Conservation (phyloP, 2,888 invertebrate species). For the Tipula helvola region DNA sequence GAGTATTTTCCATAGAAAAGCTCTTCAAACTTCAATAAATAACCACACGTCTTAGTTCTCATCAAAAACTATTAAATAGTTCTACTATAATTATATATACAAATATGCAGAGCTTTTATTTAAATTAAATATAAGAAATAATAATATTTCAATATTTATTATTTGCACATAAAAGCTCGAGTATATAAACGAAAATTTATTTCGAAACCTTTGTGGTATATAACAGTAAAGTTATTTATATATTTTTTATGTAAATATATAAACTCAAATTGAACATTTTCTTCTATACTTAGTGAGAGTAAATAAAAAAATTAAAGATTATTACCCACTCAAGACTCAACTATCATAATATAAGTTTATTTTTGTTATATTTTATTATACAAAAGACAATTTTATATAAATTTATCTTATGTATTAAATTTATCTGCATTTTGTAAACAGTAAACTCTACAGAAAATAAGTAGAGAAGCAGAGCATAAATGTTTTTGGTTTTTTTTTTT, state of each 20-base stretch:
- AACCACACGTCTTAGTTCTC: no score
- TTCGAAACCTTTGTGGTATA: no score
- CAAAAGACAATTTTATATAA: neutral
- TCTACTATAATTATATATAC: no score
- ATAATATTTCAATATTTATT: no score
- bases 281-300: neutral
- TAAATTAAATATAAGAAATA: no score
- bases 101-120: no score
- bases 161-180: no score
- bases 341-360: neutral
- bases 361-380: neutral
- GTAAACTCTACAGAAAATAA: neutral
- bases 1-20: no score
- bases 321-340: neutral
- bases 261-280: neutral
- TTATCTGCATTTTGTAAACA: neutral
- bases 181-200: no score
- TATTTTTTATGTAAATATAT: neutral
- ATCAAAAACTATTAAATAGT: no score
- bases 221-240: no score
- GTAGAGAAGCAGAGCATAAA: neutral
- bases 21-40: no score
- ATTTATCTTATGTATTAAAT: neutral
- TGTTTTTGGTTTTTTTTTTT: neutral
- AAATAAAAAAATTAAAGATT: neutral